These are phyloP conservation scores for Phenganax stokvisi DNA, from an alignment of 92 coral and sea anemone genomes.

Conservation along the genomic window DNA sequence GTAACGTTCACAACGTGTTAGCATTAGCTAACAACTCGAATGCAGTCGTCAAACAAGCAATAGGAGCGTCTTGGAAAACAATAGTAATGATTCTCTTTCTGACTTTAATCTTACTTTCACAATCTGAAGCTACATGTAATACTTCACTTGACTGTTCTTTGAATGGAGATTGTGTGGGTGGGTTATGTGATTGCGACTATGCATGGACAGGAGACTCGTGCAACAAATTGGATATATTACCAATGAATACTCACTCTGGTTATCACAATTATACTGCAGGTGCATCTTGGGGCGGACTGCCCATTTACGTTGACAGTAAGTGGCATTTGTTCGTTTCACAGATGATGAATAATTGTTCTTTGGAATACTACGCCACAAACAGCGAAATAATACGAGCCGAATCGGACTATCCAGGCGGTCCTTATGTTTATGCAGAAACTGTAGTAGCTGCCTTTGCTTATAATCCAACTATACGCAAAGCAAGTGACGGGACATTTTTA, in stretches of 20 bases:
- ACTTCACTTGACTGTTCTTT: slow-evolving; percentile 24
- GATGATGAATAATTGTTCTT: slow-evolving; percentile 28
- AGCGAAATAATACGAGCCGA: slow-evolving; percentile 35
- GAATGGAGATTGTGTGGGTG: slow-evolving; percentile 11
- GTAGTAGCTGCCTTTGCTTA: slow-evolving; percentile 23
- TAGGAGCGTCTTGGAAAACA: too few species aligned
- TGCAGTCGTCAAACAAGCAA: too few species aligned
- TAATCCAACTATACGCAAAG: slow-evolving; percentile 19
- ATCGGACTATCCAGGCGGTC: slow-evolving; percentile 23
- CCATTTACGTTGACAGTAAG: slow-evolving; percentile 18
- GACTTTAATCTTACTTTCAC: neutral
- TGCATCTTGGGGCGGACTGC: slow-evolving; percentile 31
- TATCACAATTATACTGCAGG: slow-evolving; percentile 26
- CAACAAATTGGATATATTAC: slow-evolving; percentile 10
- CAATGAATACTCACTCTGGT: slow-evolving; percentile 4
- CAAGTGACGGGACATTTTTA: slow-evolving; percentile 24
- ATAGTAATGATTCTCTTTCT: too few species aligned
- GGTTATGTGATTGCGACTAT: slow-evolving; percentile 12
- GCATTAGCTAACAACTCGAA: too few species aligned
- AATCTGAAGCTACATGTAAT: slow-evolving; percentile 22
- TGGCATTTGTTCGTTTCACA: slow-evolving; percentile 33
- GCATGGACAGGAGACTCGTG: slow-evolving; percentile 24
- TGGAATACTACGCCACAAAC: slow-evolving; percentile 15
- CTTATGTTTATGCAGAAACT: slow-evolving; percentile 20
- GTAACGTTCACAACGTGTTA: too few species aligned